A percentile compares a stretch with the other conserved stretches of the same genome.
These are phyloP conservation scores for Abrostola triplasia DNA, from an alignment of 2,888 invertebrate genomes.

Conservation along the genomic window DNA sequence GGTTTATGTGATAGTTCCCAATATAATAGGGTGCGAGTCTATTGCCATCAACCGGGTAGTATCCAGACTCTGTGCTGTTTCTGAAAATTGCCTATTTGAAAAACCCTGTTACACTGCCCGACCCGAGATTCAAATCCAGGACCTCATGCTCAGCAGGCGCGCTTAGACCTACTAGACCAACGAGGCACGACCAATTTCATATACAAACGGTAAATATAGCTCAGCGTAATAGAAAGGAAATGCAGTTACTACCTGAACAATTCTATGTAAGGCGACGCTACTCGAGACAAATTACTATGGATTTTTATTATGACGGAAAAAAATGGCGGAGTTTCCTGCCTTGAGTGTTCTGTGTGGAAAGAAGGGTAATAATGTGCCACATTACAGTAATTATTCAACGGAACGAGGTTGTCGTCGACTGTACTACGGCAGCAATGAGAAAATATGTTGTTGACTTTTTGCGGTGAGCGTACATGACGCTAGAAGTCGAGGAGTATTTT, in stretches of 20 bases:
- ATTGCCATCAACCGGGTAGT: too few relatives aligned
- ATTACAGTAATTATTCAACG: conserved; percentile 64
- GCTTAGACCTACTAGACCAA: too few relatives aligned
- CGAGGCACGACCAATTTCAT: too few relatives aligned
- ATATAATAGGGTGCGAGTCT: too few relatives aligned
- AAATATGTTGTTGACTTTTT: conserved; percentile 57
- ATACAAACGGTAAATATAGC: neutral
- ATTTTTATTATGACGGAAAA: conserved; percentile 59
- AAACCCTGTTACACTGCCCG: too few relatives aligned
- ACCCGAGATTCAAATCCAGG: too few relatives aligned
- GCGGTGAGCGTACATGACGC: conserved; percentile 23
- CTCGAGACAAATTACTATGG: conserved; percentile 49
- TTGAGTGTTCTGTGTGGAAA: conserved; percentile 22
- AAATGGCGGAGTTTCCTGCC: conserved; percentile 7
- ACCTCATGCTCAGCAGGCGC: too few relatives aligned
- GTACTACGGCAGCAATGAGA: conserved; percentile 55
- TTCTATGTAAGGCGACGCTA: conserved; percentile 11
- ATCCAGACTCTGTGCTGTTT: too few relatives aligned
- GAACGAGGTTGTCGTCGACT: conserved; percentile 62
- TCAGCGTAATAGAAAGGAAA: conserved; percentile 6
- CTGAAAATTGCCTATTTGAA: too few relatives aligned
- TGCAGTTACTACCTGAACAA: conserved; percentile 6
- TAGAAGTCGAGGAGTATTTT: conserved; percentile 9
- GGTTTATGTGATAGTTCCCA: too few relatives aligned
- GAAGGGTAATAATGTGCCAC: conserved; percentile 63